Base-by-base conservation (phyloP, 2,797 vertebrate species). In the Microtus californicus region DNA sequence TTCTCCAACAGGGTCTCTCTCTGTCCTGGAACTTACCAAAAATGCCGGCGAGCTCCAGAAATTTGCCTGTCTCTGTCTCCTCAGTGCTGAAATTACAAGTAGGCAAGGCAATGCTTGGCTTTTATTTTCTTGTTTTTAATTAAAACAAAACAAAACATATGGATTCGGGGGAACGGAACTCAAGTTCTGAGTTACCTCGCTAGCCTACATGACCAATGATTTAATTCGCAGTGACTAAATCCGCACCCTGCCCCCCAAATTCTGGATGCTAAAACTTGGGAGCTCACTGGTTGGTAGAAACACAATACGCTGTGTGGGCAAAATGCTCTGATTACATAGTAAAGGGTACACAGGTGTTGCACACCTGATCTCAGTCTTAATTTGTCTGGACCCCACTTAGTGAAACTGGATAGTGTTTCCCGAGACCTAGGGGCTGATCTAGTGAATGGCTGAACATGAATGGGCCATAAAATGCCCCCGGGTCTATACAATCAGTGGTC, bases 401-500 rank as follows among this genome's bases (percentile, higher is more conserved):
- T 85, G 51, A 43, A 87, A 87, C 12, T 92, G 19, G 80, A 87
- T 71, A 65, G 56, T 37, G 6, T 77, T 94, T 87, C n/a, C 51
- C 34, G 48, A 63, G 48, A 79, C 83, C 31, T 90, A 45, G 34
- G 48, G 87, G 23, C 37, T 69, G 27, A 76, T 85, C 48, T 31
- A 79, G 25, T 40, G 67, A 92, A 73, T 48, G 45, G 56, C 6
- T 73, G 61, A 82, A 71, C 37, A 25, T n/a, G 11, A 89, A 51
- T 37, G 13, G n/a, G 8, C 48, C 78, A 90, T 34, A 23, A 79
- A 65, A 79, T 23, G 14, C 11, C 23, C 23, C 45, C 37, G 31
- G 88, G 81, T 65, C 45, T 78, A 5, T 43, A 56, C 54, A 92
- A 69, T 45, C 51, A 89, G 15, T 87, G 56, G 56, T 69, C 27